Base-by-base conservation (phyloP, 2,888 invertebrate genomes). In the Silvanus unidentatus region DNA sequence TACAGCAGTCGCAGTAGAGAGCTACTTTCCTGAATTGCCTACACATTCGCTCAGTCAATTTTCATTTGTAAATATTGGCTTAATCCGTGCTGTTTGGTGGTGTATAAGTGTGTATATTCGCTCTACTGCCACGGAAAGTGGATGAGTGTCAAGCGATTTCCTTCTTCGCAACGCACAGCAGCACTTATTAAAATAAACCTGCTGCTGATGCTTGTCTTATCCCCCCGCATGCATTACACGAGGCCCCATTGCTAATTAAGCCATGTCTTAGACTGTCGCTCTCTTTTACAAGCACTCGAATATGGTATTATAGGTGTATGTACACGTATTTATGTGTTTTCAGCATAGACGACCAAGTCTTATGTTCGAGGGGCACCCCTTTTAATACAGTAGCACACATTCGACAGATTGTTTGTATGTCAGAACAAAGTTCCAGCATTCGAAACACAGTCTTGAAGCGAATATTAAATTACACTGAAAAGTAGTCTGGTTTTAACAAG, bases 31-130 rank as follows among this genome's bases (percentile, higher is more conserved):
- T 22, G 16, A 12, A 42, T 29, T 29, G 15, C 38, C 27, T 15
- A 38, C n/a, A 27, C 38, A 16, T 43, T 52, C 52, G 49, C 62
- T 64, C 64, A 69, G 69, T 70, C 72, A 72, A 72, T 72, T 71
- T 72, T 69, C 71, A 68, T 71, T 66, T 63, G 71, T 67, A 72
- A 72, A 71, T 71, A 71, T 71, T 71, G 69, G 64, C 65, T 64
- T 71, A 71, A 72, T 71, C 70, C 66, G 54, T 58, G 59, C 52
- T 55, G 45, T 46, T 48, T 37, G n/a, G 5, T 12, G 37, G 14
- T 16, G n/a, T 16, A 37, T 12, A 12, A 32, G 10, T 5, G 32
- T 12, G 10, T 32, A 32, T n/a, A 32, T 32, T 22, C 22, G 22
- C 22, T 22, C 22, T 22, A 22, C 22, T 22, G 22, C 22, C 4